Conservation (phyloP, 1,140 invertebrate species). For the Brachionus asplanchnoidis region DNA sequence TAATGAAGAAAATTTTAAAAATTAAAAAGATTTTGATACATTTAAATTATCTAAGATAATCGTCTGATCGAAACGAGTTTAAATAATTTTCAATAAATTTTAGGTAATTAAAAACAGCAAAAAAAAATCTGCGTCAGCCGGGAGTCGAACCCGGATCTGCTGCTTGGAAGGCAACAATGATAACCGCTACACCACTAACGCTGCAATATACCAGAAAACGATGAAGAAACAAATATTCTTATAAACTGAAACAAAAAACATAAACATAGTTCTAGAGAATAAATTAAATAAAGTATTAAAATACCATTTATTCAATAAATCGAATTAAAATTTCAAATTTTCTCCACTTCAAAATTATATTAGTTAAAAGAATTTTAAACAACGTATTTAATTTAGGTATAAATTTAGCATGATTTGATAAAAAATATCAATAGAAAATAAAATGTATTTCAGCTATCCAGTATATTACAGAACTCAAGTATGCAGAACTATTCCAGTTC, state of each 20-base stretch:
- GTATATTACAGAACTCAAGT: not conserved
- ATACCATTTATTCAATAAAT: not conserved
- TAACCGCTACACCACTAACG: conserved; percentile 79
- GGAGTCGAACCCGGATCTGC: conserved; percentile 91
- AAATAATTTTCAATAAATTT: too few species aligned
- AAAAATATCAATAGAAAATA: not conserved
- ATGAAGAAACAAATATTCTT: not conserved
- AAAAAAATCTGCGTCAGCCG: conserved; percentile 47
- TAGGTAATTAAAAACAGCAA: not conserved
- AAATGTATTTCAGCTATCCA: not conserved
- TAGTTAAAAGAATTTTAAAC: not conserved
- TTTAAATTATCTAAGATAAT: too few species aligned
- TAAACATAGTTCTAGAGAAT: too few species aligned
- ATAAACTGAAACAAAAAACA: not conserved
- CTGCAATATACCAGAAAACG: conserved; percentile 47
- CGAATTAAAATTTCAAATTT: not conserved
- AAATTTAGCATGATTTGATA: not conserved
- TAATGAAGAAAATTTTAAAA: not conserved
- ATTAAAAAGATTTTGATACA: too few species aligned
- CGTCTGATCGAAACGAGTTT: too few species aligned
- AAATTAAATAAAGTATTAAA: not conserved
- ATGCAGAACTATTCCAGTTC: not conserved
- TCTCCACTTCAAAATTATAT: not conserved
- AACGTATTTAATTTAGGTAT: not conserved
- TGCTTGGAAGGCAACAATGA: conserved; percentile 89